phyloP scores from a whole-genome alignment of 2,888 invertebrate genomes.

The Dynastes grantii region DNA sequence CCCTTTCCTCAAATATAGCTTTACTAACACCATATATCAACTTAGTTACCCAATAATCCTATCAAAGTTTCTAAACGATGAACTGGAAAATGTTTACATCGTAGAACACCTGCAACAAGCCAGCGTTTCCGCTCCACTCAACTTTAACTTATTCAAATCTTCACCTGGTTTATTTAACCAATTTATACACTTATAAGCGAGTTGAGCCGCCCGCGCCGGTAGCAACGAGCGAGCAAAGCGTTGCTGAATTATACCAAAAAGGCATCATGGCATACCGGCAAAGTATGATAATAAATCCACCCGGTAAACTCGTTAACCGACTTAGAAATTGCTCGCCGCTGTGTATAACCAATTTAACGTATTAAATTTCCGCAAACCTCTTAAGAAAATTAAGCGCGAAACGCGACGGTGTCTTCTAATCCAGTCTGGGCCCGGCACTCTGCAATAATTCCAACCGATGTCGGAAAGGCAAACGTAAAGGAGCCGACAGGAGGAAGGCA shows the following conservation, averaged over 20 bases:
- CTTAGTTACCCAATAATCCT: no score
- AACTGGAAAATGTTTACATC: no score
- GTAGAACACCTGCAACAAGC: no score
- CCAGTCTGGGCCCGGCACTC: slow-evolving; percentile 1
- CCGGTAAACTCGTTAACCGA: slow-evolving; percentile 34
- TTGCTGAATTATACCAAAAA: slow-evolving; percentile 3
- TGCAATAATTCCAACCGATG: slow-evolving; percentile 12
- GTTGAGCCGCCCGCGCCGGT: not conserved
- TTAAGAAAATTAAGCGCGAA: slow-evolving; percentile 40
- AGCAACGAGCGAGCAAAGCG: not conserved
- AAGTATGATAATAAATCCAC: slow-evolving; percentile 32
- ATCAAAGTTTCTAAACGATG: no score
- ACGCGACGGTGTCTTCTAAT: slow-evolving; percentile 28
- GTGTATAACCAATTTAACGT: slow-evolving; percentile 38
- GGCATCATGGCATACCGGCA: not conserved
- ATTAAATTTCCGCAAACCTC: slow-evolving; percentile 39
- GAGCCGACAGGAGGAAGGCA: not conserved
- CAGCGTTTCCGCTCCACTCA: no score
- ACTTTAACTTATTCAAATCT: not conserved
- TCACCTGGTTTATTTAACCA: not conserved
- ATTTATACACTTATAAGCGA: not conserved
- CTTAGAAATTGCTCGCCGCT: slow-evolving; percentile 35
- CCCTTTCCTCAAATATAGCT: no score
- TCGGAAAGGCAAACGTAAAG: no score
- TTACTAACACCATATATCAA: no score